Evolutionary conservation across 2,797 vertebrate species (phyloP), one percentile per base, ranked within the genome.

Genomic region (Hafferia zeledoni): DNA sequence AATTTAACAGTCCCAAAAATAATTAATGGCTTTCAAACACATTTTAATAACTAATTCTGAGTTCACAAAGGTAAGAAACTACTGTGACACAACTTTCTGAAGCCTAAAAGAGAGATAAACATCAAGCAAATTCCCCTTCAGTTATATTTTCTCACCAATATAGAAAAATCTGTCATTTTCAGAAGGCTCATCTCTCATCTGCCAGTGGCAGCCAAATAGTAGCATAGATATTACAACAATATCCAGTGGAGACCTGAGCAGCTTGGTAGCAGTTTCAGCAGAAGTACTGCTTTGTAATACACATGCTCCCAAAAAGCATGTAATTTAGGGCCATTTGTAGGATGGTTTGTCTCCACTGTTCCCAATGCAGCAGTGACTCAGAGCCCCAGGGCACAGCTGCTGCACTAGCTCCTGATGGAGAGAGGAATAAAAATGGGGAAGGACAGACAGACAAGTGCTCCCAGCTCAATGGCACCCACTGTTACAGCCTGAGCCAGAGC

Each of bases 301-400:
- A 67, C 11, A 15, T 1, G 0, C 9, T 77, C 10, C 31, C 1
- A 0, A 68, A 83, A 49, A 75, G 4, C 13, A 23, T 2, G 11
- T 4, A 6, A 61, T 37, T 76, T 18, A 76, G 23, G 59, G 23
- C 25, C 30, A 61, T 47, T 33, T 43, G 27, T 14, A 53, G 23
- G 35, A 71, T 1, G 6, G 25, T 37, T 84, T 57, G 25, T 31
- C 59, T 44, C 33, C 68, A n/a, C 52, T 31, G 19, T 11, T 60
- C 31, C 19, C 0, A 0, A 39, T 69, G 41, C 33, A 71, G 61
- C 56, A 3, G 2, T n/a, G 44, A 65, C 63, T 33, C 0, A 0
- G 16, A 83, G 39, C 8, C 18, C 12, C 14, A 23, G 3, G 1
- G 55, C 47, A 70, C 8, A 47, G 77, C 28, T 74, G 56, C 49